These are phyloP conservation scores for Hedychridium roseum DNA, from an alignment of 2,888 invertebrate species.

Conservation along the genomic window DNA sequence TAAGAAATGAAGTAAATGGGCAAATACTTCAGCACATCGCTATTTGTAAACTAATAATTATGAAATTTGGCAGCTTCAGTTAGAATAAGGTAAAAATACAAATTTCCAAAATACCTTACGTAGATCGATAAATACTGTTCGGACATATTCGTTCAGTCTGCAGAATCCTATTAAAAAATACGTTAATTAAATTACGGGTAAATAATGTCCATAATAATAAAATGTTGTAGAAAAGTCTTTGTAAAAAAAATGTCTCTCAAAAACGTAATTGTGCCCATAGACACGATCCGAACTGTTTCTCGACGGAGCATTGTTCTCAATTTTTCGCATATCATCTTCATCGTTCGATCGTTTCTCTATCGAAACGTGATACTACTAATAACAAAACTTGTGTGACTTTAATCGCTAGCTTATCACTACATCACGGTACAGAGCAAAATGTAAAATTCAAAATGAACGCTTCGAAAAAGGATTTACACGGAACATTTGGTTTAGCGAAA, in stretches of 20 bases:
- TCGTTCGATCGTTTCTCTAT: constrained; percentile 2
- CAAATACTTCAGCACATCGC: not conserved
- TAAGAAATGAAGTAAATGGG: not conserved
- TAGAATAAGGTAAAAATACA: not conserved
- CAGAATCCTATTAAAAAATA: constrained; percentile 19
- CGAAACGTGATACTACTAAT: not conserved
- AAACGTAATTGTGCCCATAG: constrained; percentile 24
- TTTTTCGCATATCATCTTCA: constrained; percentile 11
- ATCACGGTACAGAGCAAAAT: constrained; percentile 9
- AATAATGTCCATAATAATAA: constrained; percentile 15
- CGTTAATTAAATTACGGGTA: constrained; percentile 13
- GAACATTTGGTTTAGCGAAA: not conserved
- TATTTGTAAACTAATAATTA: constrained; percentile 1
- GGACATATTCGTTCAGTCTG: constrained; percentile 17
- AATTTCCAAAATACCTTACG: not conserved
- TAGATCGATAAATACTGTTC: constrained; percentile 21
- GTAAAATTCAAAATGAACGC: no score
- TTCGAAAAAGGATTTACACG: no score
- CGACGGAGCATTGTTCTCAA: constrained; percentile 8
- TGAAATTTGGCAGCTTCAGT: constrained; percentile 13
- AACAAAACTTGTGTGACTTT: not conserved
- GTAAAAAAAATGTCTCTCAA: constrained; percentile 5
- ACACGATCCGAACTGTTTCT: constrained; percentile 24
- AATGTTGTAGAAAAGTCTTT: constrained; percentile 20
- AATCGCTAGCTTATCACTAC: not conserved